Conservation (phyloP, 2,113 vertebrate genomes). For the Regulus satrapa region DNA sequence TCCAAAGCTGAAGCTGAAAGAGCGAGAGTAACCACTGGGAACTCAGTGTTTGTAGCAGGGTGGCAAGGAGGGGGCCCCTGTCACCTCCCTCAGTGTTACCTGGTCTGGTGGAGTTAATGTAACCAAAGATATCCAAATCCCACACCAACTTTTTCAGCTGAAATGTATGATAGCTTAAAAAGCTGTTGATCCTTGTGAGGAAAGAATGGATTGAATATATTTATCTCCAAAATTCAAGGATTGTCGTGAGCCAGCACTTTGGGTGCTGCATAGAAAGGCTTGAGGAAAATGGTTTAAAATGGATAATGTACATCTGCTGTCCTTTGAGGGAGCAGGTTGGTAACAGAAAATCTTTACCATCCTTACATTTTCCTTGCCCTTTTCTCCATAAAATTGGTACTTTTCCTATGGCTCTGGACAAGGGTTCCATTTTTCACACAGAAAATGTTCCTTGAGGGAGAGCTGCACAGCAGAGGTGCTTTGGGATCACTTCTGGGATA, state of each 20-base stretch:
- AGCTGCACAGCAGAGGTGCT: not conserved
- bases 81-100: not conserved
- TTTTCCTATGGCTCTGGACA: not conserved
- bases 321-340: not conserved
- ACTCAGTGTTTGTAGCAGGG: not conserved
- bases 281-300: not conserved
- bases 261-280: not conserved
- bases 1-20: not conserved
- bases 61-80: not conserved
- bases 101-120: not conserved
- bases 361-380: not conserved
- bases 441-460: not conserved
- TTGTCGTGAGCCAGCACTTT: not conserved
- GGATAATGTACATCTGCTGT: not conserved
- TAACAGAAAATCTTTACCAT: not conserved
- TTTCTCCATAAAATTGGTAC: not conserved
- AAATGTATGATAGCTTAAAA: rapidly evolving
- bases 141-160: not conserved
- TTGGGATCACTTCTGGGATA: not conserved
- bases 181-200: not conserved
- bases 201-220: not conserved
- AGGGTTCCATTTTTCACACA: not conserved
- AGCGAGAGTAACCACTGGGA: slow-evolving; percentile 14
- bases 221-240: not conserved
- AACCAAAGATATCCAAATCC: not conserved